Percentiles rank a stretch among this genome's conserved stretches.
Conservation (phyloP, 2,888 invertebrate genomes). For the Catocala nupta region DNA sequence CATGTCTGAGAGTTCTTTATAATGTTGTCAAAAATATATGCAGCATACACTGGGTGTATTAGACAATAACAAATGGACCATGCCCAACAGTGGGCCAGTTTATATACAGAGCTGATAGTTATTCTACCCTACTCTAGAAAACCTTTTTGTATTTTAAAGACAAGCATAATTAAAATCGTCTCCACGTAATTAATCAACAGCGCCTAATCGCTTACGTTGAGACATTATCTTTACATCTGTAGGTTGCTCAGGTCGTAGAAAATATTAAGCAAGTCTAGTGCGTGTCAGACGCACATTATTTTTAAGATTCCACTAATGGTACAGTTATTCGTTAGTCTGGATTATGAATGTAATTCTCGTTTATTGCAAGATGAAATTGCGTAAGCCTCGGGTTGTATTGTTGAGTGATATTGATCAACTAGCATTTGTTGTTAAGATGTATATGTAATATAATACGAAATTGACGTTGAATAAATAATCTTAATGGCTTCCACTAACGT, state of each 20-base stretch:
- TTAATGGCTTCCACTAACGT: too few species aligned
- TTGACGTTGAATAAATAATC: too few species aligned
- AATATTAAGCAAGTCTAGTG: not conserved
- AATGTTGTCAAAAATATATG: too few species aligned
- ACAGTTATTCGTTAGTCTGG: slow-evolving; percentile 1
- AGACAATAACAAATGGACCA: too few species aligned
- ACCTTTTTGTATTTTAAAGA: too few species aligned
- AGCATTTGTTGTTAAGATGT: not conserved
- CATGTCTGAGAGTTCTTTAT: too few species aligned
- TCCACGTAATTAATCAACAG: not conserved
- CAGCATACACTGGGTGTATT: too few species aligned
- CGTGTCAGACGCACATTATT: slow-evolving; percentile 6
- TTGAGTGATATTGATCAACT: not conserved
- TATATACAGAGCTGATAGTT: too few species aligned
- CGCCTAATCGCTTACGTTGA: not conserved
- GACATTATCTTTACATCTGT: not conserved
- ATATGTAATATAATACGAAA: too few species aligned
- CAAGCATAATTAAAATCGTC: too few species aligned
- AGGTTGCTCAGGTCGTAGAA: slow-evolving; percentile 6
- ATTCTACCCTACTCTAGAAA: too few species aligned
- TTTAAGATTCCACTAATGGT: not conserved
- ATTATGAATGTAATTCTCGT: slow-evolving; percentile 1
- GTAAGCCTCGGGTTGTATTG: not conserved
- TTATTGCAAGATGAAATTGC: not conserved
- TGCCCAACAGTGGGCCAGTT: too few species aligned